Conservation (phyloP, 2,113 vertebrate genomes). For the Pelobates fuscus region DNA sequence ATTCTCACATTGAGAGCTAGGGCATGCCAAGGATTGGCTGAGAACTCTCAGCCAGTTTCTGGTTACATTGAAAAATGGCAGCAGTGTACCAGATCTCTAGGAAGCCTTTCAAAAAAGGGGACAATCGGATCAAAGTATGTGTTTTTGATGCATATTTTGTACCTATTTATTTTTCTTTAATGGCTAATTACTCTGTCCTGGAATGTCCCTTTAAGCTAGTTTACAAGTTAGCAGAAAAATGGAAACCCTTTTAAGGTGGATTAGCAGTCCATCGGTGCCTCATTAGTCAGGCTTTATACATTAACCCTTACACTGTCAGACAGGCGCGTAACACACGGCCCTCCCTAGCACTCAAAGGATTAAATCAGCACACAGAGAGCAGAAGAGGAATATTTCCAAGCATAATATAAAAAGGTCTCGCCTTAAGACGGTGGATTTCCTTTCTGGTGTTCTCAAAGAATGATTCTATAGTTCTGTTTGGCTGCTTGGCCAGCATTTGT, state of each 20-base stretch:
- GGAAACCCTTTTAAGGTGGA: background rate
- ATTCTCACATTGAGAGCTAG: too few relatives aligned
- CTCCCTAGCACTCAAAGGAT: slow-evolving; percentile 18
- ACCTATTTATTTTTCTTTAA: too few relatives aligned
- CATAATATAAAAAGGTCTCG: slow-evolving; percentile 72
- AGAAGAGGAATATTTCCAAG: slow-evolving; percentile 69
- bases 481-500: slow-evolving; percentile 68
- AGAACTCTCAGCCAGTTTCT: too few relatives aligned
- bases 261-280: slow-evolving; percentile 6
- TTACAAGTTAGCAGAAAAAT: background rate
- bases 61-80: too few relatives aligned
- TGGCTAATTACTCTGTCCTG: too few relatives aligned
- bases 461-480: slow-evolving; percentile 72
- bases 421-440: slow-evolving; percentile 77
- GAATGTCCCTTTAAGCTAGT: background rate
- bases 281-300: slow-evolving; percentile 24
- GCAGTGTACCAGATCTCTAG: too few relatives aligned
- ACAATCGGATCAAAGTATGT: too few relatives aligned
- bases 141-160: too few relatives aligned
- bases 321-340: background rate
- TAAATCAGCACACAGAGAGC: slow-evolving; percentile 40
- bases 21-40: too few relatives aligned
- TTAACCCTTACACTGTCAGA: background rate
- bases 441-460: slow-evolving; percentile 81
- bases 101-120: too few relatives aligned